Conservation (phyloP, 2,113 vertebrate genomes). For the Lutjanus erythropterus region DNA sequence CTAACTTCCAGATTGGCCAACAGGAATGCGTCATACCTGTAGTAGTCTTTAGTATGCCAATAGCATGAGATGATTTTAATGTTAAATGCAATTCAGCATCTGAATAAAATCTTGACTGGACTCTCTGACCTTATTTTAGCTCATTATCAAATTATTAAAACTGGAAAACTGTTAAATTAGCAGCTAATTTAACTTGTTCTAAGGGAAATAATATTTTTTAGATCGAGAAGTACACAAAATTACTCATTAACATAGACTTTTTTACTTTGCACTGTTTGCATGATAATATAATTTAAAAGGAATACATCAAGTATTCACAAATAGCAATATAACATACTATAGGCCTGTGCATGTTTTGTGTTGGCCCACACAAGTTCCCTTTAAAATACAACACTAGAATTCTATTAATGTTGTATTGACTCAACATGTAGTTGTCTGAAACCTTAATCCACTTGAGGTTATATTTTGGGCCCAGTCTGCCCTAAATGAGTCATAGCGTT, state of each 20-base stretch:
- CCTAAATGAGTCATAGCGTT: conserved; percentile 48
- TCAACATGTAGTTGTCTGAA: neutral
- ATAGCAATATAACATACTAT: neutral
- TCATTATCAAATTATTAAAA: no score
- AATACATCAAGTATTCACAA: neutral
- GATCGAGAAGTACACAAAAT: no score
- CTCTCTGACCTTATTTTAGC: neutral
- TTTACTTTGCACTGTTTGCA: neutral
- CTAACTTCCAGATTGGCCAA: no score
- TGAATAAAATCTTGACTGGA: no score
- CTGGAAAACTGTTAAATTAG: no score
- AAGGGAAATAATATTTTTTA: no score
- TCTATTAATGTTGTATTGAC: neutral
- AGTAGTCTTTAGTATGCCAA: neutral
- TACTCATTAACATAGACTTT: neutral
- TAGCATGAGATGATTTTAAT: neutral
- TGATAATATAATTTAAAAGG: neutral
- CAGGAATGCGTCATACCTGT: no score
- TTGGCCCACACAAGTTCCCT: neutral
- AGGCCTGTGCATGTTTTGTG: neutral
- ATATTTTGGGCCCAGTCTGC: conserved; percentile 13
- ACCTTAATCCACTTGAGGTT: neutral
- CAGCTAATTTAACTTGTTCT: no score
- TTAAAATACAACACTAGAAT: neutral
- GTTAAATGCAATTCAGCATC: neutral